Evolutionary conservation across 2,113 vertebrate genomes (phyloP).

Genomic region (Paraplagusia blochii): DNA sequence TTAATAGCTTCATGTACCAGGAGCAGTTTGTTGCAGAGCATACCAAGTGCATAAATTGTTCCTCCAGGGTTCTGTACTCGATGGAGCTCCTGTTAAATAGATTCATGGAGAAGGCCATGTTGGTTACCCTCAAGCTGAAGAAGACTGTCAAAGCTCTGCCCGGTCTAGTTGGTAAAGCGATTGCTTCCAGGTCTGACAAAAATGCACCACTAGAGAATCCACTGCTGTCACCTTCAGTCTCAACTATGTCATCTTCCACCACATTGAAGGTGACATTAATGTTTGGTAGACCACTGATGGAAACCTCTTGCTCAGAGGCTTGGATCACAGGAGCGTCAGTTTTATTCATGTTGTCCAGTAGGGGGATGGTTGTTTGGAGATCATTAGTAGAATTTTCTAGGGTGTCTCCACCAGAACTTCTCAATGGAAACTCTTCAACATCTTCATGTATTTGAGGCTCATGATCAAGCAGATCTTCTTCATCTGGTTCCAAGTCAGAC

Average conservation of each 20-base stretch:
- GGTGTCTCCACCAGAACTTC: neutral
- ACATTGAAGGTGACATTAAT: slow-evolving; percentile 63
- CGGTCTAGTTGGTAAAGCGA: slow-evolving; percentile 55
- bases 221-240: slow-evolving; percentile 49
- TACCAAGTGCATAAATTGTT: slow-evolving; percentile 90
- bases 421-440: neutral
- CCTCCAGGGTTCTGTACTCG: slow-evolving; percentile 91
- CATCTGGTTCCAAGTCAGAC: slow-evolving; percentile 50
- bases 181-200: slow-evolving; percentile 44
- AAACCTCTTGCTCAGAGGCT: neutral
- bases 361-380: neutral
- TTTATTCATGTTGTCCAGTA: slow-evolving; percentile 1
- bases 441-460: slow-evolving; percentile 23
- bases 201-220: slow-evolving; percentile 56
- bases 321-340: neutral
- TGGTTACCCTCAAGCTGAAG: slow-evolving; percentile 94
- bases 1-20: neutral
- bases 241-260: slow-evolving; percentile 40
- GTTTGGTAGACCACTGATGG: slow-evolving; percentile 9
- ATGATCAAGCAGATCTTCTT: slow-evolving; percentile 40
- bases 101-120: slow-evolving; percentile 93
- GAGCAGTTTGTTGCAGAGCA: slow-evolving; percentile 45
- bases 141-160: slow-evolving; percentile 85
- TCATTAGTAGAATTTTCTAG: neutral
- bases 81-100: slow-evolving; percentile 94